Conservation (phyloP, 2,797 vertebrate species). For the Macropus fuliginosus region DNA sequence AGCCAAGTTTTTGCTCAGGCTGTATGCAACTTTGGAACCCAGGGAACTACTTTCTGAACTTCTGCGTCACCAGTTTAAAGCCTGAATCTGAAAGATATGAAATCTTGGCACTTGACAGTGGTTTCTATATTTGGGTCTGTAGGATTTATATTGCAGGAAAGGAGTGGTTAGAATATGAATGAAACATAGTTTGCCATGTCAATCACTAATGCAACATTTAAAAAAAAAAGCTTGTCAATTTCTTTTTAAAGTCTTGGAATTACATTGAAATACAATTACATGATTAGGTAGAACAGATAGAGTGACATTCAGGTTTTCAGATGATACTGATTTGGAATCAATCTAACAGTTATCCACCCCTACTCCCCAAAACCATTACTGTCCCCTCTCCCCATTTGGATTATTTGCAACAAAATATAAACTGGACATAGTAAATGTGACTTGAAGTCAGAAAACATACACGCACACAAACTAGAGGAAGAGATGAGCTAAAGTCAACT, state of each 20-base stretch:
- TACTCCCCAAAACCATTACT: background rate
- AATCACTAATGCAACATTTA: background rate
- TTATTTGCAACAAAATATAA: background rate
- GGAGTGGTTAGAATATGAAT: background rate
- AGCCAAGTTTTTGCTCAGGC: background rate
- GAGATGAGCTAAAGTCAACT: background rate
- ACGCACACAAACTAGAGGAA: background rate
- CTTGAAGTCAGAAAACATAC: background rate
- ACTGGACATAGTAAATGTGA: background rate
- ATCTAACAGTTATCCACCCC: no score
- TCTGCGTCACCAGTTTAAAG: background rate
- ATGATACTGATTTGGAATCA: background rate
- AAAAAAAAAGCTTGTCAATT: background rate
- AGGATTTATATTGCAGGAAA: background rate
- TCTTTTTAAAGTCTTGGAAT: background rate
- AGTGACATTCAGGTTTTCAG: background rate
- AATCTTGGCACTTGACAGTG: background rate
- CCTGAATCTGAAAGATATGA: background rate
- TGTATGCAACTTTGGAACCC: background rate
- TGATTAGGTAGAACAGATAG: background rate
- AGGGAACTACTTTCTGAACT: background rate
- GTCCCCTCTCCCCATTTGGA: background rate
- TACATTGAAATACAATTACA: background rate
- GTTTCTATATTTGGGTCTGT: background rate
- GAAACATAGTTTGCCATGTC: background rate